Base-by-base conservation (phyloP, 2,888 invertebrate genomes). In the Melieria crassipennis region DNA sequence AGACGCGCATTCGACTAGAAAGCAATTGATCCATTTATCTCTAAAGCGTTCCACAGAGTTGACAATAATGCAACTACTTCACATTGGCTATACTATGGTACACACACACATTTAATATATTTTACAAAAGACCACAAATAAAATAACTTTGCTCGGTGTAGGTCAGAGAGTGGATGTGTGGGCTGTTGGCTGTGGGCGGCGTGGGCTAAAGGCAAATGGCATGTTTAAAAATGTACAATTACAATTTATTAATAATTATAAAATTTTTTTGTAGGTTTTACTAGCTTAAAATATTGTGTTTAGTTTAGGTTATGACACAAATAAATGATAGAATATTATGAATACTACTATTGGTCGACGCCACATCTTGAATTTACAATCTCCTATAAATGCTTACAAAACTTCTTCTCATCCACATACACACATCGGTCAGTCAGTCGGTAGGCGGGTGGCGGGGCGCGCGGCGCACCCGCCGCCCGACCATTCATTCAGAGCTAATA, bases 341-440 rank as follows among this genome's bases (percentile, higher is more conserved):
- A 66, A 56, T 9, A 57, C 43, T 61, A 63, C 30, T 45, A 61
- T 47, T 68, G 62, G 62, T 62, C 62, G 52, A 66, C 55, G 65
- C 43, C 70, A 65, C 69, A 71, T 69, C 69, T 65, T 50, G 46
- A 70, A 70, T 73, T 70, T 73, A 55, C 56, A 65, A 67, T 61
- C 68, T 67, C 58, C 48, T 46, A 60, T 65, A 46, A 13, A 52
- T 52, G 52, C 52, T 52, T 13, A 52, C 7, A 9, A 52, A 52
- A 52, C n/a, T 52, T 52, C 9, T 52, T 52, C 4, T n/a, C 11
- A 52, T 52, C 52, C 52, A 52, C 52, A 52, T 52, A 30, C 30
- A 30, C 30, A 30, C 30, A 30, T 30, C 30, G 30, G 30, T 30
- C 30, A 30, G 3, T 30, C 30, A 30, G 30, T 30, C 4, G 10